Evolutionary conservation across 2,113 vertebrate genomes (phyloP).

Genomic region (Agapornis roseicollis): DNA sequence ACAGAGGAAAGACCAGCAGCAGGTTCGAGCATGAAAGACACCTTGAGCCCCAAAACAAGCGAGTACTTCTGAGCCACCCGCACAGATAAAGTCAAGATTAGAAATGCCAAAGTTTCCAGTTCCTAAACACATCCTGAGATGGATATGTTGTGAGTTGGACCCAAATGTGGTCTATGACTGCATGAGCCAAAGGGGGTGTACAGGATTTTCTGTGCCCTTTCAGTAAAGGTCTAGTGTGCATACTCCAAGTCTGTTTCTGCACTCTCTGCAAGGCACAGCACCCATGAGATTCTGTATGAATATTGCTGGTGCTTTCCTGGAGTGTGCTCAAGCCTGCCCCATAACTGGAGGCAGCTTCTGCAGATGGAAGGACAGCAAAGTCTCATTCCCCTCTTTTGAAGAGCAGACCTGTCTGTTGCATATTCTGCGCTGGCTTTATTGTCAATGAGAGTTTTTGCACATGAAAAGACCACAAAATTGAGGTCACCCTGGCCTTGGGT

Average conservation of each 20-base stretch:
- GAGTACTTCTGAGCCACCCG: background rate
- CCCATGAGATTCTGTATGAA: background rate
- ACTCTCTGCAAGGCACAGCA: background rate
- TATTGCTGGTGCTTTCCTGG: background rate
- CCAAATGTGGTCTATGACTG: background rate
- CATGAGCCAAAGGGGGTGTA: background rate
- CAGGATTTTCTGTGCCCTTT: background rate
- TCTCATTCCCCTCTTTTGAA: background rate
- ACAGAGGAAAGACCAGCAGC: background rate
- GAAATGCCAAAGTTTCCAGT: slow-evolving; percentile 52
- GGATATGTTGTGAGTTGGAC: background rate
- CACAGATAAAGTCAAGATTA: slow-evolving; percentile 9
- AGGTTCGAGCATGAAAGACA: background rate
- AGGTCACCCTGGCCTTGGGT: background rate
- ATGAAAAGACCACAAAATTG: slow-evolving; percentile 31
- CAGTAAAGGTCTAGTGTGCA: background rate
- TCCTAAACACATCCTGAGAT: background rate
- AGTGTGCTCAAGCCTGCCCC: background rate
- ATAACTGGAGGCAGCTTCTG: background rate
- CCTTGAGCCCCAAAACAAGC: background rate
- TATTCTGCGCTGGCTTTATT: background rate
- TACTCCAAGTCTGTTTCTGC: background rate
- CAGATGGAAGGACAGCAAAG: background rate
- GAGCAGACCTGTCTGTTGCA: background rate
- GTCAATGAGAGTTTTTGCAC: slow-evolving; percentile 22